These are phyloP conservation scores for Aphidius colemani DNA, from an alignment of 2,888 invertebrate genomes.

Conservation along the genomic window DNA sequence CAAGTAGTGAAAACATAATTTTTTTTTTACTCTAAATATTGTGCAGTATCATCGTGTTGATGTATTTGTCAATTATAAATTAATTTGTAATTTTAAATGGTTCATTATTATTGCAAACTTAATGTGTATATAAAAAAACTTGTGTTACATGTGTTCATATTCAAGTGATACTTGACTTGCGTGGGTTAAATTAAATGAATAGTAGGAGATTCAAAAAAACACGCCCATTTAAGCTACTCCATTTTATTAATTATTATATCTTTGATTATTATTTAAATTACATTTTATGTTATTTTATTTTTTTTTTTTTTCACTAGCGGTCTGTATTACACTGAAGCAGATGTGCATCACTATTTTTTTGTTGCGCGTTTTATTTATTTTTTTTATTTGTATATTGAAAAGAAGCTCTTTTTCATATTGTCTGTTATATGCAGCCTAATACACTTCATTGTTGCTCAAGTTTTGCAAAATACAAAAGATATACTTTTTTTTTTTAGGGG, in stretches of 20 bases:
- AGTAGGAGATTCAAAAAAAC: too few relatives aligned
- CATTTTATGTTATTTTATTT: conserved; percentile 10
- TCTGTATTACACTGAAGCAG: conserved; percentile 57
- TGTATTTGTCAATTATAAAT: too few relatives aligned
- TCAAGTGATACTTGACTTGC: too few relatives aligned
- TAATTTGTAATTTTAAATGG: too few relatives aligned
- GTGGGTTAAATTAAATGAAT: too few relatives aligned
- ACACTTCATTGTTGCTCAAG: conserved; percentile 45
- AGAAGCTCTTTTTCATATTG: conserved; percentile 28
- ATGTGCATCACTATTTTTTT: conserved; percentile 46
- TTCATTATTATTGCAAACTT: too few relatives aligned
- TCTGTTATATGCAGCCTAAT: conserved; percentile 46
- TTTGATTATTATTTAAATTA: conserved; percentile 5
- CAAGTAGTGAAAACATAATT: too few relatives aligned
- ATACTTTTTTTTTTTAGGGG: conserved; percentile 33
- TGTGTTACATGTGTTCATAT: too few relatives aligned
- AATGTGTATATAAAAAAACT: too few relatives aligned
- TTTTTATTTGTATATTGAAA: background rate
- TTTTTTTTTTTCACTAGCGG: conserved; percentile 55
- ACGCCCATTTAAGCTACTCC: background rate
- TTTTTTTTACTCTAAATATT: too few relatives aligned
- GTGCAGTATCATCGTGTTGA: too few relatives aligned
- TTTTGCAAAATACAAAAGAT: conserved; percentile 48
- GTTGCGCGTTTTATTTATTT: too few relatives aligned
- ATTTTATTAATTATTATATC: conserved; percentile 1